phyloP scores from a whole-genome alignment of 53 echinoderm and acorn worm species.

The Zoroaster sp. region DNA sequence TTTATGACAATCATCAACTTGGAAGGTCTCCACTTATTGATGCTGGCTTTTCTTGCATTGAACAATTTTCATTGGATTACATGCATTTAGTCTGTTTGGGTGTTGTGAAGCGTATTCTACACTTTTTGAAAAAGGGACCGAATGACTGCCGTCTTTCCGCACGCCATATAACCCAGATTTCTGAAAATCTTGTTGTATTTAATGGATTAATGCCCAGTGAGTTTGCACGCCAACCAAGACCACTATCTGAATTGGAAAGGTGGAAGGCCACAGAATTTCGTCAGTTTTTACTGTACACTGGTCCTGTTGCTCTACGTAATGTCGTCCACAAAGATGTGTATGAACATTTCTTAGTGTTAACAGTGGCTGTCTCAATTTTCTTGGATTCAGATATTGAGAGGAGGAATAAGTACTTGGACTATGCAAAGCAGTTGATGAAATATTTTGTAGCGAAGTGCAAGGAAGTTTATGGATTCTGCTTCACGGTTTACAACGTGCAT shows the following conservation, averaged over 20 bases:
- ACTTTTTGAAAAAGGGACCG: conserved; percentile 32
- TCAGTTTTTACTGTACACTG: conserved; percentile 26
- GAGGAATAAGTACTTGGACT: conserved; percentile 29
- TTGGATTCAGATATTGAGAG: neutral
- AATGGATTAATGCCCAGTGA: conserved; percentile 24
- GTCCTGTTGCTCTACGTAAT: conserved; percentile 2
- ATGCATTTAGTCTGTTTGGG: conserved; percentile 48
- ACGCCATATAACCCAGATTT: conserved; percentile 13
- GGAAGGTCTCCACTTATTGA: conserved; percentile 22
- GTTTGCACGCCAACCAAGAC: conserved; percentile 20
- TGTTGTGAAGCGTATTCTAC: conserved; percentile 1
- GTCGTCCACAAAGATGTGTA: conserved; percentile 12
- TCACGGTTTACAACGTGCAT: conserved; percentile 34
- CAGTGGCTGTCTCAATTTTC: neutral
- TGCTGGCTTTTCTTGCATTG: neutral
- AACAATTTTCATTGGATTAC: conserved; percentile 27
- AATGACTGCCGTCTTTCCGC: neutral
- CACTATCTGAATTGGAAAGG: conserved; percentile 11
- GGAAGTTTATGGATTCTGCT: conserved; percentile 8
- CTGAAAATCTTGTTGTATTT: neutral
- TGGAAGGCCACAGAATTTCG: conserved; percentile 39
- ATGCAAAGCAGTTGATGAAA: conserved; percentile 32
- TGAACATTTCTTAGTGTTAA: conserved; percentile 3
- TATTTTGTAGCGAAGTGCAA: conserved; percentile 20
- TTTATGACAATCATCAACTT: conserved; percentile 18